Conservation (phyloP, 2,113 vertebrate species). For the Cisticola juncidis region DNA sequence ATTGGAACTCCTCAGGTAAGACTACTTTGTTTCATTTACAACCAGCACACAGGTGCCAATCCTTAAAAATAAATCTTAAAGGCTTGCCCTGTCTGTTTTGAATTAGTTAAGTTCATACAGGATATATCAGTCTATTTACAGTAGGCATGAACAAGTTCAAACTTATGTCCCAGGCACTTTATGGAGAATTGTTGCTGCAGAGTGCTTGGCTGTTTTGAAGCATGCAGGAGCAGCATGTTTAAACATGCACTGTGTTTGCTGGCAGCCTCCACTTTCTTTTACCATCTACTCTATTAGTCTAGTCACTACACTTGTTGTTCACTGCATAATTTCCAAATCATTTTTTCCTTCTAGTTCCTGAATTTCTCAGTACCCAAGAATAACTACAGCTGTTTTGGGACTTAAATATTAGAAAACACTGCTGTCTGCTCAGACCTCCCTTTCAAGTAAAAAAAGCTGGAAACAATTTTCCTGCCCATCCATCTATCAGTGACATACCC, state of each 20-base stretch:
- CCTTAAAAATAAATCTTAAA: not conserved
- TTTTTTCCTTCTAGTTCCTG: not conserved
- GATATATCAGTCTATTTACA: not conserved
- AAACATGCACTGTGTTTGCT: not conserved
- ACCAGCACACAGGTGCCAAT: not conserved
- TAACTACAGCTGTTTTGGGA: not conserved
- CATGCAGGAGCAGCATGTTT: not conserved
- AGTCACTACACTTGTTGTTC: not conserved
- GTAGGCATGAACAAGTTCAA: not conserved
- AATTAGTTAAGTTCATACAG: not conserved
- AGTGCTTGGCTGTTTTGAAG: not conserved
- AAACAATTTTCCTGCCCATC: not conserved
- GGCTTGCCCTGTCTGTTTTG: not conserved
- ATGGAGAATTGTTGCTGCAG: not conserved
- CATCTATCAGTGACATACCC: not conserved
- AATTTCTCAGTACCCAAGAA: not conserved
- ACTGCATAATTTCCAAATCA: not conserved
- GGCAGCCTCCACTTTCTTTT: not conserved
- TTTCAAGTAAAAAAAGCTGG: not conserved
- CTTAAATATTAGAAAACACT: not conserved
- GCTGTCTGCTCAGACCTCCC: not conserved
- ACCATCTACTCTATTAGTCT: not conserved
- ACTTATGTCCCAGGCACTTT: not conserved
- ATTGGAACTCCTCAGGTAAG: not conserved
- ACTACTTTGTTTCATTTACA: not conserved